phyloP scores from a whole-genome alignment of 1,140 invertebrate genomes.

The Brachionus rotundiformis region DNA sequence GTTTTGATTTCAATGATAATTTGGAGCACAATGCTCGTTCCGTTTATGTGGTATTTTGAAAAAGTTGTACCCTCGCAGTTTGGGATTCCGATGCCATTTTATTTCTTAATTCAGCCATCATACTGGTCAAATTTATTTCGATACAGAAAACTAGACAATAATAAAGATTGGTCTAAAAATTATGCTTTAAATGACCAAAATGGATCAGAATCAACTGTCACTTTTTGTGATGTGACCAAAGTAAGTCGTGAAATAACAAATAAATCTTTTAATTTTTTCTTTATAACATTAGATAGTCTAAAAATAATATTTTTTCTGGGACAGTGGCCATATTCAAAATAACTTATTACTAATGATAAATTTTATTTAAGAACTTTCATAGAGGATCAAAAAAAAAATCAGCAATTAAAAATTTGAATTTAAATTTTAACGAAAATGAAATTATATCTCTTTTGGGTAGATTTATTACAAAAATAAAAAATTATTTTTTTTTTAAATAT shows the following conservation, averaged over 20 bases:
- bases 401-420: conserved; percentile 58
- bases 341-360: too few relatives aligned
- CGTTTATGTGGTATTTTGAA: conserved; percentile 70
- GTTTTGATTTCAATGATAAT: neutral
- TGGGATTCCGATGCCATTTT: conserved; percentile 74
- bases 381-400: conserved; percentile 54
- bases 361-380: neutral
- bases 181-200: neutral
- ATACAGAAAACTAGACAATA: neutral
- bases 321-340: too few relatives aligned
- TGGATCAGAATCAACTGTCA: conserved; percentile 6
- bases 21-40: neutral
- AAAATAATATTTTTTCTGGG: too few relatives aligned
- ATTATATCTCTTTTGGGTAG: conserved; percentile 62
- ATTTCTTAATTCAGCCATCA: conserved; percentile 70
- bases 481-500: neutral
- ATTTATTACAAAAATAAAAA: neutral
- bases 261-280: too few relatives aligned
- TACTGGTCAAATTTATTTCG: neutral
- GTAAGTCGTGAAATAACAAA: too few relatives aligned
- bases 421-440: conserved; percentile 65
- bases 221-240: neutral
- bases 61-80: conserved; percentile 70
- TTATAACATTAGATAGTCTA: too few relatives aligned
- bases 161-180: neutral